Conservation (phyloP, 1,140 invertebrate species). For the Bombus sylvicola region DNA sequence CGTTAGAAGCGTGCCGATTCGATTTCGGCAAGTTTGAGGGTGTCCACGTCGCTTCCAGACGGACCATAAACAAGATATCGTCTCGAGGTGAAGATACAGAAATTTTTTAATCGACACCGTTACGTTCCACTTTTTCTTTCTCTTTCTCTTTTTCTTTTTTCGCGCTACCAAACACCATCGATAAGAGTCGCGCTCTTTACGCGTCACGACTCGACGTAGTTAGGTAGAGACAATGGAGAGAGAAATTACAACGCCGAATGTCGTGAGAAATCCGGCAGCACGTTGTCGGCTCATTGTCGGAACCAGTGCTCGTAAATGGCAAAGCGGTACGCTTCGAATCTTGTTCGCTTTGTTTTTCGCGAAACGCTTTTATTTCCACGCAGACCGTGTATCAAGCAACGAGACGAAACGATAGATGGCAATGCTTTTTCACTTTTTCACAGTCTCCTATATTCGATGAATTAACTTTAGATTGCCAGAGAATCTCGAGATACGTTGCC, state of each 20-base stretch:
- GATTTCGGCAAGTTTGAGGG: background rate
- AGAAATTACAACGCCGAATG: constrained; percentile 65
- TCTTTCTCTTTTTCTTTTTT: background rate
- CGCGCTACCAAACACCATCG: background rate
- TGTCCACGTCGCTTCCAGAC: no score
- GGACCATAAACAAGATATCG: background rate
- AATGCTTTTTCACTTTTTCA: background rate
- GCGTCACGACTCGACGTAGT: constrained; percentile 38
- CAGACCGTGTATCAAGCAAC: background rate
- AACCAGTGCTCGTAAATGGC: constrained; percentile 50
- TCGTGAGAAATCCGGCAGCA: constrained; percentile 59
- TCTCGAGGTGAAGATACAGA: background rate
- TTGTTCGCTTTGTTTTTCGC: constrained; percentile 11
- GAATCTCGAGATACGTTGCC: no score
- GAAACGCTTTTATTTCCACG: background rate
- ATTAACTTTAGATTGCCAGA: background rate
- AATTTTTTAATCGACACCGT: constrained; percentile 23
- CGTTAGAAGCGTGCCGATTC: no score
- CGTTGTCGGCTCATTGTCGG: constrained; percentile 54
- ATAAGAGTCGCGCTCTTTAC: constrained; percentile 36
- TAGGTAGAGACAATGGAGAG: constrained; percentile 55
- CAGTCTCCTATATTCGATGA: background rate
- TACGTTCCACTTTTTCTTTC: constrained; percentile 25
- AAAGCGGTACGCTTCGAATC: constrained; percentile 30
- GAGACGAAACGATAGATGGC: background rate